phyloP scores from a whole-genome alignment of 2,888 invertebrate genomes.

The Conus canariensis region DNA sequence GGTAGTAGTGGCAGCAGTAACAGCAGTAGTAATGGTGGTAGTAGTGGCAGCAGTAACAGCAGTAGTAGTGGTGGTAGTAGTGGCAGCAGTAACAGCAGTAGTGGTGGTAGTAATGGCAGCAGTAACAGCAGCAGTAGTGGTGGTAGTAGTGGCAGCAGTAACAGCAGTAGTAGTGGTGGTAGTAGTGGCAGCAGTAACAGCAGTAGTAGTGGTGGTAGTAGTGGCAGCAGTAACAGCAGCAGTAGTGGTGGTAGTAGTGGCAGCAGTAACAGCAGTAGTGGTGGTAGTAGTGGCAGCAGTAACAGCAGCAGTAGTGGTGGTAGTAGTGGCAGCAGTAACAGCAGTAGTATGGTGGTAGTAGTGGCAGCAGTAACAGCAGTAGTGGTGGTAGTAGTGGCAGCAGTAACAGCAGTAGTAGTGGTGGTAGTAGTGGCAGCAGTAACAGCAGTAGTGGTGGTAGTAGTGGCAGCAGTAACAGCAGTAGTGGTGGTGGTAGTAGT shows the following conservation, averaged over 20 bases:
- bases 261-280: not conserved
- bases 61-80: not conserved
- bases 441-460: not conserved
- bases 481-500: too few relatives aligned
- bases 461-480: not conserved
- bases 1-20: not conserved
- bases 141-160: not conserved
- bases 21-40: not conserved
- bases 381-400: not conserved
- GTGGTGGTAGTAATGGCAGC: not conserved
- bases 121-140: not conserved
- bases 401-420: too few relatives aligned
- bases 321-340: not conserved
- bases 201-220: not conserved
- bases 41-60: not conserved
- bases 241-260: not conserved
- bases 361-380: not conserved
- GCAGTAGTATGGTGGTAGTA: not conserved
- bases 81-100: too few relatives aligned
- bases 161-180: not conserved
- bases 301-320: not conserved
- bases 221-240: not conserved
- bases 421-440: too few relatives aligned
- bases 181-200: not conserved
- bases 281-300: too few relatives aligned